Percentiles rank a stretch among this genome's conserved stretches.
phyloP scores from a whole-genome alignment of 23 tunicate species.

The Diplosoma virens region DNA sequence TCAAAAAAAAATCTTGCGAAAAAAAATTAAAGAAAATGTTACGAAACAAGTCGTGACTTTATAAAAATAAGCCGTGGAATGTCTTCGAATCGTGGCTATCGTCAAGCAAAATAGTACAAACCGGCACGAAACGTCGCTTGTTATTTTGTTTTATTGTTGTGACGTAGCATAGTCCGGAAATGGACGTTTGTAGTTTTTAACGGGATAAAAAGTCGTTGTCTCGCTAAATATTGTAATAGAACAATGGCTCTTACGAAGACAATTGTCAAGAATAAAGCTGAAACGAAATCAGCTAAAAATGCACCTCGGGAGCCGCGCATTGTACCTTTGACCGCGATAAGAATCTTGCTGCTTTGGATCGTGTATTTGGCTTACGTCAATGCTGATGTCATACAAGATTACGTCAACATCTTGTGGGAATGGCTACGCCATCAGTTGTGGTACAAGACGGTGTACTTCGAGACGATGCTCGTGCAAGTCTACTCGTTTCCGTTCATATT shows the following conservation, averaged over 20 bases:
- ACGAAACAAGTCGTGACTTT: too few relatives aligned
- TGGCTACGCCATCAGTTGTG: conserved; percentile 61
- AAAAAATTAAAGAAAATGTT: too few relatives aligned
- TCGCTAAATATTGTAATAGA: too few relatives aligned
- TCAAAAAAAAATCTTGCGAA: too few relatives aligned
- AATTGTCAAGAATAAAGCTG: background rate
- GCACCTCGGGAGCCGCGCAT: background rate
- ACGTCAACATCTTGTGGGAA: conserved; percentile 33
- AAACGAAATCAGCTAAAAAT: background rate
- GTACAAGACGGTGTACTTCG: conserved; percentile 68
- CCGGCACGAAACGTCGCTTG: too few relatives aligned
- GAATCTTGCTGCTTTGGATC: background rate
- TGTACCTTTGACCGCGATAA: background rate
- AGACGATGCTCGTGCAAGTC: conserved; percentile 55
- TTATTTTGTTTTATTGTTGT: too few relatives aligned
- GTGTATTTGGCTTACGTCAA: conserved; percentile 24
- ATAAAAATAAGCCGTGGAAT: too few relatives aligned
- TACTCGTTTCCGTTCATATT: conserved; percentile 36
- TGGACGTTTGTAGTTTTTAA: too few relatives aligned
- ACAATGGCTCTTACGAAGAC: background rate
- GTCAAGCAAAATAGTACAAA: too few relatives aligned
- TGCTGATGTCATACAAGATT: conserved; percentile 45
- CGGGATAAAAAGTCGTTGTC: too few relatives aligned
- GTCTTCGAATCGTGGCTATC: too few relatives aligned
- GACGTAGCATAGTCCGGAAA: too few relatives aligned